Evolutionary conservation across 2,797 vertebrate genomes (phyloP), one percentile per base, ranked within the genome.

Genomic region (Squalus acanthias): DNA sequence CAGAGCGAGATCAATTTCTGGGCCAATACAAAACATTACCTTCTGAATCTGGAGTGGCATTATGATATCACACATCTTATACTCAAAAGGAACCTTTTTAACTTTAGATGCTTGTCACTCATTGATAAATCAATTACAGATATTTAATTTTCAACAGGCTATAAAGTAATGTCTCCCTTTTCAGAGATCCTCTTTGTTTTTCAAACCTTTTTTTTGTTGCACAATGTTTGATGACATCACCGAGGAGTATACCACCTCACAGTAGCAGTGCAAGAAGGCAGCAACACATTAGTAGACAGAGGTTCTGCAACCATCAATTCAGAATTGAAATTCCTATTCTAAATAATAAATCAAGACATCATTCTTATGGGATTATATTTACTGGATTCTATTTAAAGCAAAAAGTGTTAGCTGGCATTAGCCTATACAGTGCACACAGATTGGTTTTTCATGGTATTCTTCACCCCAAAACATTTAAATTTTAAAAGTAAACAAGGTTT

Each of bases 341-440:
- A 93, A n/a, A 15, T 92, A 92, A 39, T 67, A 93, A 67, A 93
- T 93, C 63, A 93, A 91, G 57, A 12, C 88, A 63, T n/a, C 88
- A 39, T 82, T 82, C 33, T 39, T 82, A n/a, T 85, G 39, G 46
- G 15, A 91, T 93, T 93, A 39, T 65, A 39, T 93, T 67, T 39
- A 67, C 63, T n/a, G 89, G 63, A 67, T 39, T 92, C 60, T 60
- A 65, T 92, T 92, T 39, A 65, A 6, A 65, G 29, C 5, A 63
- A 29, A 6, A 3, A 63, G 57, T 33, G 6, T 92, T 63, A 53
- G 33, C 33, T 92, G 15, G 7, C n/a, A 39, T 39, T 67, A 39
- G 6, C 15, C n/a, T 93, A 39, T 39, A n/a, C 29, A 65, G 1
- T 92, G 33, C 33, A 33, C 3, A 93, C 15, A 63, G 57, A 63